Percentiles rank a stretch among this genome's conserved stretches.
Conservation (phyloP, 2,888 invertebrate species). For the Perizoma affinitatum region DNA sequence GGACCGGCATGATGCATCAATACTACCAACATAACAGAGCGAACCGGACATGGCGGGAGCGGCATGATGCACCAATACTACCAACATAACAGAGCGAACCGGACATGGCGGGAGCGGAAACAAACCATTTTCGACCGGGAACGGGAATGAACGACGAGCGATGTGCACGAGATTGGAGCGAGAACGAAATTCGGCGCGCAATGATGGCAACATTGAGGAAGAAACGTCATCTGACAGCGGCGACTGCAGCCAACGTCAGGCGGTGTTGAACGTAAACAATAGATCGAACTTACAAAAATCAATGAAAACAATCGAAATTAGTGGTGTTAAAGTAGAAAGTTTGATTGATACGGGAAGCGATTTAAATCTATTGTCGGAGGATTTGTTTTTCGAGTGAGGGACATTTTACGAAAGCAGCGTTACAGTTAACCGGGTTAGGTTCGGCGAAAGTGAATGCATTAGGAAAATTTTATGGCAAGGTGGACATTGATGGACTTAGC, state of each 20-base stretch:
- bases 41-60: neutral
- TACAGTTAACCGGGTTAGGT: neutral
- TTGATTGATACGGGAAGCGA: conserved; percentile 1
- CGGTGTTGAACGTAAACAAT: too few relatives aligned
- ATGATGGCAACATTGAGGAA: neutral
- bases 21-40: conserved; percentile 6
- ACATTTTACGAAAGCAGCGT: neutral
- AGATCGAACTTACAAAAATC: neutral
- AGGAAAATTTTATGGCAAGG: neutral
- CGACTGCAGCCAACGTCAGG: neutral
- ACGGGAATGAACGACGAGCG: neutral
- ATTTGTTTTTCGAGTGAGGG: neutral
- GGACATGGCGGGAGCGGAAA: neutral
- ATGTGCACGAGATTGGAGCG: neutral
- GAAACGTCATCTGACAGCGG: neutral
- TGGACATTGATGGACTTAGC: neutral
- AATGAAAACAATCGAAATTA: neutral
- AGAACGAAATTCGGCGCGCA: neutral
- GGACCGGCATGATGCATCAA: neutral
- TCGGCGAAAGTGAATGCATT: neutral
- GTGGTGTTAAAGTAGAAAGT: neutral
- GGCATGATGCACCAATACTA: neutral
- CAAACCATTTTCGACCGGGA: neutral
- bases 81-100: conserved; percentile 6
- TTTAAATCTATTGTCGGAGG: neutral